These are phyloP conservation scores for Sarcophaga subvicina DNA, from an alignment of 2,888 invertebrate genomes.

Conservation along the genomic window DNA sequence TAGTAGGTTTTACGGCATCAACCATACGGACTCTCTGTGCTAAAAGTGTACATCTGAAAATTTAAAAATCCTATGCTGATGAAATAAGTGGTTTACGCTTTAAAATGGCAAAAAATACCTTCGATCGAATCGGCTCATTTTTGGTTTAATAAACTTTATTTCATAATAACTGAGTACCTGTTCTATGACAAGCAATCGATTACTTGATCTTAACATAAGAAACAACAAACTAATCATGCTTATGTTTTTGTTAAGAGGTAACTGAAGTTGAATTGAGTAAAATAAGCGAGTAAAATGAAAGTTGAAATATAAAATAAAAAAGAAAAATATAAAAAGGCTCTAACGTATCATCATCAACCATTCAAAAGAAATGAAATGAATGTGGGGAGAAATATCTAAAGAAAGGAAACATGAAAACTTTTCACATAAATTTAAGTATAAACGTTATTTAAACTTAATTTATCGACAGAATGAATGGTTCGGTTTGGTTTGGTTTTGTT, in stretches of 20 bases:
- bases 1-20: no score
- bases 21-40: no score
- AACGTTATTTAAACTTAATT: slow-evolving; percentile 64
- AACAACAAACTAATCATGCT: slow-evolving; percentile 7
- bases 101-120: no score
- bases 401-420: slow-evolving; percentile 46
- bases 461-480: slow-evolving; percentile 55
- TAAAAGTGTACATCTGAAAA: no score
- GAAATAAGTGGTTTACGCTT: no score
- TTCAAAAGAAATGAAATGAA: slow-evolving; percentile 5
- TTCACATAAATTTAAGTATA: slow-evolving; percentile 64
- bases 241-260: background rate
- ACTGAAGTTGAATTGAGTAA: background rate
- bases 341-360: slow-evolving; percentile 38
- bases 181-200: background rate
- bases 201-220: background rate
- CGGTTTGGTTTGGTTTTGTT: slow-evolving; percentile 11
- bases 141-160: no score
- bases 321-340: slow-evolving; percentile 11
- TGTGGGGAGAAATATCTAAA: background rate
- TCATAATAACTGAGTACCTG: no score
- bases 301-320: slow-evolving; percentile 26
- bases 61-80: no score
- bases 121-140: no score
- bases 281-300: slow-evolving; percentile 10